Base-by-base conservation (phyloP, 2,797 vertebrate genomes). In the Pampus argenteus region DNA sequence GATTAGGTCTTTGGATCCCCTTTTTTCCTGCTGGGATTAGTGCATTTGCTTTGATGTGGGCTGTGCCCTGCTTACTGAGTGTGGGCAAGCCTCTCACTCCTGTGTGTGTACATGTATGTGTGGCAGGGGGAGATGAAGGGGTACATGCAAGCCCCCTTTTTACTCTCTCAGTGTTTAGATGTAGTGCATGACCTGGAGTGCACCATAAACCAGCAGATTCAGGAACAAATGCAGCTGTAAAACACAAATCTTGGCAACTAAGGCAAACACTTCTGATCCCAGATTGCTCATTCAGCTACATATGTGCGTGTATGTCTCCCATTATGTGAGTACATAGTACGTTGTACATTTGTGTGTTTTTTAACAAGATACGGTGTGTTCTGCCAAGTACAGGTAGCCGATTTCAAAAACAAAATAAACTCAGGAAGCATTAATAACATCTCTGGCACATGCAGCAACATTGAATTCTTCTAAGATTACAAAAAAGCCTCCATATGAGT, bases 161-260 rank as follows among this genome's bases (percentile, higher is more conserved):
- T 56, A 69, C 74, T 79, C 63, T 76, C 71, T 69, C 80, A 75
- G 68, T 88, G 86, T 89, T 90, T 82, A 84, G 79, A 87, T 76
- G 60, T 51, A 65, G 79, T 79, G 70, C 64, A 55, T 86, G 87
- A 90, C 81, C 85, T 42, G 9, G 55, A 67, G 69, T n/a, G 56
- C 45, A 34, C 73, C 67, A 72, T 92, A 88, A 91, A 93, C 65
- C 85, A 50, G 81, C 78, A 78, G 72, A 82, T 73, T 65, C 70
- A 87, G 76, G 80, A 91, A 85, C 78, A 85, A 88, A 85, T 65
- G 61, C 83, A 90, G 88, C 88, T 86, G 79, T 90, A 76, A 92
- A 91, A 87, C 71, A 82, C 73, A 60, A 76, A 72, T 29, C 69
- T 66, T 88, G 91, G 87, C 86, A 91, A 85, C 74, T 57, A 5